Evolutionary conservation across 1,140 invertebrate species (phyloP).

Genomic region (Coelopa frigida): DNA sequence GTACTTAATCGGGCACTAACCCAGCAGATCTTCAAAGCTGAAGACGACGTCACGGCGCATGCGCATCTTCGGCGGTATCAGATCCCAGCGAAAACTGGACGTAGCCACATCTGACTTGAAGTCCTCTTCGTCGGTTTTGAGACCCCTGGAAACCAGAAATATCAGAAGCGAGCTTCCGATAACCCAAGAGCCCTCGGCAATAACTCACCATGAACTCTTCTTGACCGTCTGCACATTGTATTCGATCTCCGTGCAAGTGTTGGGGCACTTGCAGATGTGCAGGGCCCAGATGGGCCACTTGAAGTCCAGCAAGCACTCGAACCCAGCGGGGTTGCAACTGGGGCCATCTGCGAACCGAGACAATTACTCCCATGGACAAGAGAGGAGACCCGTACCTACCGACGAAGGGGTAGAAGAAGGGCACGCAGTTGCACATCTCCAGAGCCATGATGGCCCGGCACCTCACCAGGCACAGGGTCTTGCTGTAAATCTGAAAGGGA

Average conservation of each 20-base stretch:
- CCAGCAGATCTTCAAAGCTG: constrained; percentile 43
- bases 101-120: constrained; percentile 25
- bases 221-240: constrained; percentile 40
- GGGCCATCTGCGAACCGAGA: constrained; percentile 24
- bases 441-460: constrained; percentile 40
- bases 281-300: constrained; percentile 43
- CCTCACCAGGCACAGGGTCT: constrained; percentile 31
- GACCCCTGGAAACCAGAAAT: constrained; percentile 16
- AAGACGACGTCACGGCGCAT: constrained; percentile 43
- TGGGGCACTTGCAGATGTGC: constrained; percentile 41
- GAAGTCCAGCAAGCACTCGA: constrained; percentile 38
- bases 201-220: constrained; percentile 31
- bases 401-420: constrained; percentile 40
- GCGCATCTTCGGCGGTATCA: constrained; percentile 41
- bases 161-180: no score
- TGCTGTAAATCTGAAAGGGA: constrained; percentile 33
- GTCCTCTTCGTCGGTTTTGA: constrained; percentile 26
- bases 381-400: constrained; percentile 8
- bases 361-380: no score
- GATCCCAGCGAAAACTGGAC: constrained; percentile 41
- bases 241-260: constrained; percentile 38
- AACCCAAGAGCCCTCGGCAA: not conserved
- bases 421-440: constrained; percentile 43
- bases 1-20: constrained; percentile 17
- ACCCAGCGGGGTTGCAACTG: constrained; percentile 37